A percentile compares a stretch with the other conserved stretches of the same genome.
phyloP scores from a whole-genome alignment of 2,113 vertebrate species.

The Tringa solitaria region DNA sequence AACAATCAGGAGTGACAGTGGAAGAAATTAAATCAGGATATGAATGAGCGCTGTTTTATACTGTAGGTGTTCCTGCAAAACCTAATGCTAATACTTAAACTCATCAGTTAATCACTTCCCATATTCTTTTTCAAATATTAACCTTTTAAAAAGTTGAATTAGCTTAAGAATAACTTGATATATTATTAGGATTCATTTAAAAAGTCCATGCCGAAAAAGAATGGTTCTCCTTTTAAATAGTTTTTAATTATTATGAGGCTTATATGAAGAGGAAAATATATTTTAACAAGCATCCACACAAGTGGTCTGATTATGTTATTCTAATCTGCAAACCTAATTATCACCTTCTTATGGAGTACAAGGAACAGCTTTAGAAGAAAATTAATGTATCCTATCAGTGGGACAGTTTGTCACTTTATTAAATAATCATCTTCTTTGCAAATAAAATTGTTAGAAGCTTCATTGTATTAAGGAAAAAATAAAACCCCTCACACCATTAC shows the following conservation, averaged over 20 bases:
- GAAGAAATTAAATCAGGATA: conserved; percentile 78
- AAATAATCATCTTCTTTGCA: conserved; percentile 77
- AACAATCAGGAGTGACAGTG: conserved; percentile 65
- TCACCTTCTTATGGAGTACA: conserved; percentile 87
- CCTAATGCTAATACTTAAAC: conserved; percentile 63
- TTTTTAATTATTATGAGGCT: conserved; percentile 75
- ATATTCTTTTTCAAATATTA: conserved; percentile 69
- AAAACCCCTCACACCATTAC: conserved; percentile 36
- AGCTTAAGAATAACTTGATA: conserved; percentile 60
- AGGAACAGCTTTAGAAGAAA: conserved; percentile 88
- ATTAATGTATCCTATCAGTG: conserved; percentile 94
- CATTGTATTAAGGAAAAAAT: conserved; percentile 70
- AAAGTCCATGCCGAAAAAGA: conserved; percentile 55
- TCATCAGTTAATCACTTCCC: conserved; percentile 69
- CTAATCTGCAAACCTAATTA: conserved; percentile 98
- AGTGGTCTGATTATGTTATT: conserved; percentile 89
- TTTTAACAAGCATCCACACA: conserved; percentile 85
- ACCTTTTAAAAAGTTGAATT: conserved; percentile 60
- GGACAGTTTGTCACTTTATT: conserved; percentile 93
- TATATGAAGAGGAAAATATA: conserved; percentile 78
- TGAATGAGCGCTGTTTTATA: conserved; percentile 72
- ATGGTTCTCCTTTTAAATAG: conserved; percentile 63
- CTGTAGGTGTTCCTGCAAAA: conserved; percentile 64
- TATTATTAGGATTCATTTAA: conserved; percentile 52
- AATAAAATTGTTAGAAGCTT: conserved; percentile 75